Evolutionary conservation across 23 tunicate genomes (phyloP).

Genomic region (Phallusia fumigata): DNA sequence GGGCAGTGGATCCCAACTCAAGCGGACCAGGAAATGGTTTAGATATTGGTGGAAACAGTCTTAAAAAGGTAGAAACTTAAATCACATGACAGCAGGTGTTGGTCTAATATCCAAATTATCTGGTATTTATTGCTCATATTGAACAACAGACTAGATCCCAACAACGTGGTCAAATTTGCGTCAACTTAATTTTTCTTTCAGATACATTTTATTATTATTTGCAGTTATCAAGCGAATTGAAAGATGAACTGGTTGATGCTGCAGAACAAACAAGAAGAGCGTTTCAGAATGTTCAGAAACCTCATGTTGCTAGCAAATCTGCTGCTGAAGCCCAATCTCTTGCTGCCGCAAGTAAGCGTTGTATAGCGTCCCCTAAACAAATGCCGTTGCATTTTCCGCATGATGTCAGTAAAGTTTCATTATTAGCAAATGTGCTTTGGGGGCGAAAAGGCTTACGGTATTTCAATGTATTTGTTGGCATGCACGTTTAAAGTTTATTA

Average conservation of each 20-base stretch:
- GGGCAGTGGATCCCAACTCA: slow-evolving; percentile 52
- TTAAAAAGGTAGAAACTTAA: not conserved
- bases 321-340: slow-evolving; percentile 25
- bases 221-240: slow-evolving; percentile 18
- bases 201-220: not conserved
- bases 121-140: too few species aligned
- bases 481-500: not conserved
- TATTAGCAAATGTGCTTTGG: too few species aligned
- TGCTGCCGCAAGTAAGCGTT: not conserved
- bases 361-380: not conserved
- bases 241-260: slow-evolving; percentile 75
- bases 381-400: not conserved
- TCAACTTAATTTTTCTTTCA: too few species aligned
- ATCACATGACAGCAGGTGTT: too few species aligned
- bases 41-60: not conserved
- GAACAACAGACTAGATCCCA: too few species aligned
- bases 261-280: slow-evolving; percentile 81
- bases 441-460: too few species aligned
- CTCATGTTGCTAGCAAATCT: slow-evolving; percentile 60
- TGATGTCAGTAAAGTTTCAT: too few species aligned
- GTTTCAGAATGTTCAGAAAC: slow-evolving; percentile 80
- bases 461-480: not conserved
- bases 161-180: too few species aligned
- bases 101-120: too few species aligned
- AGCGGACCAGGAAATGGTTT: not conserved